Percentiles rank a stretch among this genome's conserved stretches.
phyloP scores from a whole-genome alignment of 1,140 invertebrate species.

The Drosophila watanabei region DNA sequence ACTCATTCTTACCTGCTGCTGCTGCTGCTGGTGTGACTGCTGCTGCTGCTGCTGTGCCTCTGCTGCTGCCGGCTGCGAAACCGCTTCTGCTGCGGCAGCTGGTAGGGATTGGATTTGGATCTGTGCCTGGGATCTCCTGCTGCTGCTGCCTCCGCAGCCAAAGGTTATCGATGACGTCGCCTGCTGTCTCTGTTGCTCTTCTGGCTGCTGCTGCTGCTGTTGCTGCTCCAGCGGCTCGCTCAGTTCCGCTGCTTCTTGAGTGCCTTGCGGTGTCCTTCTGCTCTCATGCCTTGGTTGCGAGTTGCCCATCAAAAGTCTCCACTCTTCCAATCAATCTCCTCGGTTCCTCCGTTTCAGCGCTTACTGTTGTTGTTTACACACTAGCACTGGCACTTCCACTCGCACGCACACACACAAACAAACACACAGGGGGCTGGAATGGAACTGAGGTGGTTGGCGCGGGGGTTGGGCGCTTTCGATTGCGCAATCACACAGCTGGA shows the following conservation, averaged over 20 bases:
- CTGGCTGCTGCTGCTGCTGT: slow-evolving; percentile 30
- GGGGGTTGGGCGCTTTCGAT: slow-evolving; percentile 12
- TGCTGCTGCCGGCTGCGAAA: slow-evolving; percentile 23
- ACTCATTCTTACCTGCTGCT: slow-evolving; percentile 40
- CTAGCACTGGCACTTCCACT: slow-evolving; percentile 9
- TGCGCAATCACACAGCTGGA: slow-evolving; percentile 33
- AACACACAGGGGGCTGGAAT: slow-evolving; percentile 12
- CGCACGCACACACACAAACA: slow-evolving; percentile 13
- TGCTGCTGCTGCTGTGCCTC: neutral
- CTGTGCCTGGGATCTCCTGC: slow-evolving; percentile 24
- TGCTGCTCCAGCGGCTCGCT: slow-evolving; percentile 32
- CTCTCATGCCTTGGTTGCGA: slow-evolving; percentile 47
- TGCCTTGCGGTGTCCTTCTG: slow-evolving; percentile 47
- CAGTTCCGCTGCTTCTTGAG: slow-evolving; percentile 37
- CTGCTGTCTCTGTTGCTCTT: slow-evolving; percentile 26
- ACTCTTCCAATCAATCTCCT: slow-evolving; percentile 37
- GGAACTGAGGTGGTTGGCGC: slow-evolving; percentile 7
- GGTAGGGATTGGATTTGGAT: slow-evolving; percentile 14
- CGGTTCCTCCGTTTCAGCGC: slow-evolving; percentile 15
- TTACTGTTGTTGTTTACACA: slow-evolving; percentile 42
- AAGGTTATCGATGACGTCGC: slow-evolving; percentile 15
- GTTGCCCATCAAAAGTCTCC: slow-evolving; percentile 62
- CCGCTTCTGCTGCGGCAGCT: slow-evolving; percentile 7
- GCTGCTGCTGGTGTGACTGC: slow-evolving; percentile 15
- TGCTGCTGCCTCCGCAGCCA: slow-evolving; percentile 25